Evolutionary conservation across 2,113 vertebrate genomes (phyloP).

Genomic region (Panurus biarmicus): DNA sequence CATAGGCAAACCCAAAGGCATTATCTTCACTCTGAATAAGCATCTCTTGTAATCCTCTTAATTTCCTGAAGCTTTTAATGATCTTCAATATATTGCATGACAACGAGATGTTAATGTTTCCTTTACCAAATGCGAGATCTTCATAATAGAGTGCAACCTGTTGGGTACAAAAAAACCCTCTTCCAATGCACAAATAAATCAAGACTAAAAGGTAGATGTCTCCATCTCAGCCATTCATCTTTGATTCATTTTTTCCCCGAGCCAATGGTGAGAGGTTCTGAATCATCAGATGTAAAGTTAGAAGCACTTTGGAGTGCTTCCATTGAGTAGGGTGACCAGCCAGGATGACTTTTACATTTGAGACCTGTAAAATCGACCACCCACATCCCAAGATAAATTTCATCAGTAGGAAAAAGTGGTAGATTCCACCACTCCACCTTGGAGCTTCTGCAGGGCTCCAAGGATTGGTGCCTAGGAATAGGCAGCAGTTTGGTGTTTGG

Average conservation of each 20-base stretch:
- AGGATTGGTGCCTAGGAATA: background rate
- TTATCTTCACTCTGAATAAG: background rate
- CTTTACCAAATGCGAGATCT: background rate
- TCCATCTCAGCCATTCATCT: background rate
- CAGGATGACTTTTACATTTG: background rate
- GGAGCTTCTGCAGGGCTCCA: background rate
- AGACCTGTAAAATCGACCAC: background rate
- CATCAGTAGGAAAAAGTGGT: background rate
- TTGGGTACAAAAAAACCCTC: background rate
- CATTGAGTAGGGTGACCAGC: background rate
- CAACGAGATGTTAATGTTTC: background rate
- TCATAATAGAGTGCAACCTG: background rate
- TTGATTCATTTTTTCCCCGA: background rate
- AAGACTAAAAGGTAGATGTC: background rate
- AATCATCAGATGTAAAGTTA: background rate
- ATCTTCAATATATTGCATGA: too few relatives aligned
- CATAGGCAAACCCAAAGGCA: background rate
- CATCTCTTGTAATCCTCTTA: background rate
- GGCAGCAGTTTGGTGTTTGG: background rate
- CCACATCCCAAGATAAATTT: background rate
- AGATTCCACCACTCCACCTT: background rate
- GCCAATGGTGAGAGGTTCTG: background rate
- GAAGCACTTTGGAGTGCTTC: background rate
- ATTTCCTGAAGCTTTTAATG: background rate
- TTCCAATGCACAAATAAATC: background rate